Base-by-base conservation (phyloP, 1,140 invertebrate species). In the Danaus plexippus region DNA sequence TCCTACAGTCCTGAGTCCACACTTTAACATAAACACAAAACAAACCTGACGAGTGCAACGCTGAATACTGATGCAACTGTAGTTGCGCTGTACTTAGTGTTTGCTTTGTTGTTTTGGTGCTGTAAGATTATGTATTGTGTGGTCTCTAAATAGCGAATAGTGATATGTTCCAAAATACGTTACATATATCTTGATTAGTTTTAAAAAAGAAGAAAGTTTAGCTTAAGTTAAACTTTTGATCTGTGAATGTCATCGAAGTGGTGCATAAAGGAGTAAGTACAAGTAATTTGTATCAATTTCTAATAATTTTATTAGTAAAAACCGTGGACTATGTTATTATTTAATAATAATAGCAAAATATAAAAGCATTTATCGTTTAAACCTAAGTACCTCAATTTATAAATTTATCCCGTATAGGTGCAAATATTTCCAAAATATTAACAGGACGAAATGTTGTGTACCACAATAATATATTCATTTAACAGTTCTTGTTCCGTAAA, bases 61-160 rank as follows among this genome's bases (percentile, higher is more conserved):
- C 52, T 32, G 22, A 32, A 32, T 32, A 32, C 22, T 32, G 11
- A 9, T 8, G 42, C 43, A 41, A 11, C 10, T 50, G 52, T 50
- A 45, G 18, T 49, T 53, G 15, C 41, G 46, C 53, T 56, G 55
- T 63, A 55, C 46, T 57, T 60, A 43, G 52, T 22, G 54, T 59
- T 57, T 59, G 57, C 59, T 68, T 65, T 63, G 63, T 63, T 60
- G 54, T 58, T 56, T 52, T 64, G 57, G 57, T 59, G 62, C 57
- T 57, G 50, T 47, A 48, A 50, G 41, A 12, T 32, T 15, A 12
- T 53, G 46, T 43, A 47, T 46, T 44, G 50, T 68, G 22, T 32
- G 22, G 22, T 32, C 22, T 32, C 22, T 32, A 3, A 32, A 32
- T 32, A 32, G 22, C 7, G 5, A 32, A 32, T 5, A 32, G 22